These are phyloP conservation scores for Tiphia femorata DNA, from an alignment of 2,888 invertebrate genomes.

Conservation along the genomic window DNA sequence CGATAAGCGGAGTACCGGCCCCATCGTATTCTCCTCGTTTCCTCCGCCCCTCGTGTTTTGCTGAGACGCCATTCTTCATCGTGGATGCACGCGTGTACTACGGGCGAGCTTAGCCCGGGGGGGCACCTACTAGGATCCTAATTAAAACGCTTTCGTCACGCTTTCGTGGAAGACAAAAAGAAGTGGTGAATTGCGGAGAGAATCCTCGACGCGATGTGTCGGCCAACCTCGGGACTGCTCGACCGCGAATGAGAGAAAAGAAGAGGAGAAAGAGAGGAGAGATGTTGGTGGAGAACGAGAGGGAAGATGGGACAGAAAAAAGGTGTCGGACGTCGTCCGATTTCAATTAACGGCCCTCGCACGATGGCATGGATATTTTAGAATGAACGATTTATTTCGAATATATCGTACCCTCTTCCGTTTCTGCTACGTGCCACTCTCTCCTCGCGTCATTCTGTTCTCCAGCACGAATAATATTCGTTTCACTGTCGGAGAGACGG, in stretches of 20 bases:
- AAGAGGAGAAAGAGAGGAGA: not conserved
- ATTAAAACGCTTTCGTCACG: constrained; percentile 47
- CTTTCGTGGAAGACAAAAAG: constrained; percentile 33
- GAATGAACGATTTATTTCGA: not conserved
- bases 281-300: not conserved
- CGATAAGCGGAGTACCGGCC: too few relatives aligned
- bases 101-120: constrained; percentile 4
- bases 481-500: too few relatives aligned
- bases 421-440: not conserved
- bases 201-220: constrained; percentile 21
- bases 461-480: too few relatives aligned
- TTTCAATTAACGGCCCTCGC: not conserved
- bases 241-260: not conserved
- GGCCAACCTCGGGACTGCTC: not conserved
- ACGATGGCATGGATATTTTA: too few relatives aligned
- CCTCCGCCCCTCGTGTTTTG: too few relatives aligned
- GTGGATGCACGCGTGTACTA: not conserved
- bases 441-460: too few relatives aligned
- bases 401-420: not conserved
- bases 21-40: too few relatives aligned
- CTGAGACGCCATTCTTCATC: too few relatives aligned
- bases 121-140: constrained; percentile 33
- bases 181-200: constrained; percentile 39
- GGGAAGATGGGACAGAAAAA: not conserved
- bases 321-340: not conserved